Conservation (phyloP, 2,113 vertebrate species). For the Rousettus leschenaultii region DNA sequence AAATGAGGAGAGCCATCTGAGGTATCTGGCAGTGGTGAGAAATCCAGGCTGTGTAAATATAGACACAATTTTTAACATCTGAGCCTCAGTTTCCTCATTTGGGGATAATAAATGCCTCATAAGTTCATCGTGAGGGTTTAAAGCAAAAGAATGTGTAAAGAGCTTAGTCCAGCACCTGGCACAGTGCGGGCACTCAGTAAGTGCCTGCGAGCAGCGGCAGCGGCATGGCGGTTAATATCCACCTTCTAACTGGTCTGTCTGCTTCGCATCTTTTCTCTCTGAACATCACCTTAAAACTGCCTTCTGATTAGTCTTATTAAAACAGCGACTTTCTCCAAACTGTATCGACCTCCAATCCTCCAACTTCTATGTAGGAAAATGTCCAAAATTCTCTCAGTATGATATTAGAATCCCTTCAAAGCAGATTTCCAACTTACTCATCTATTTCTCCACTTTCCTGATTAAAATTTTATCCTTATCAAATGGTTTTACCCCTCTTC, state of each 20-base stretch:
- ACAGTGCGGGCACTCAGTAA: not conserved
- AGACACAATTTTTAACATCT: not conserved
- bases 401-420: not conserved
- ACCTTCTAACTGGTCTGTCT: not conserved
- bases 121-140: not conserved
- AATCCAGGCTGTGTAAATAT: not conserved
- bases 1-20: not conserved
- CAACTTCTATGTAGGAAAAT: not conserved
- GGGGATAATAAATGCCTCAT: not conserved
- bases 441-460: not conserved
- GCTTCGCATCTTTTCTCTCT: not conserved
- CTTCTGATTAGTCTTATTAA: not conserved
- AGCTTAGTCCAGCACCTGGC: not conserved
- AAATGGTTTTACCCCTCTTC: not conserved
- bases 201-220: not conserved
- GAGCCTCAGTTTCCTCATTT: not conserved
- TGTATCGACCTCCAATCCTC: not conserved
- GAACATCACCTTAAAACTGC: not conserved
- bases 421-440: not conserved
- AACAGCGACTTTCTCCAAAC: not conserved
- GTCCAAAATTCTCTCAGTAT: not conserved
- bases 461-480: not conserved
- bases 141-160: not conserved
- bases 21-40: not conserved
- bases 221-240: fast-evolving